These are phyloP conservation scores for Aethes cnicana DNA, from an alignment of 2,888 invertebrate genomes.

Conservation along the genomic window DNA sequence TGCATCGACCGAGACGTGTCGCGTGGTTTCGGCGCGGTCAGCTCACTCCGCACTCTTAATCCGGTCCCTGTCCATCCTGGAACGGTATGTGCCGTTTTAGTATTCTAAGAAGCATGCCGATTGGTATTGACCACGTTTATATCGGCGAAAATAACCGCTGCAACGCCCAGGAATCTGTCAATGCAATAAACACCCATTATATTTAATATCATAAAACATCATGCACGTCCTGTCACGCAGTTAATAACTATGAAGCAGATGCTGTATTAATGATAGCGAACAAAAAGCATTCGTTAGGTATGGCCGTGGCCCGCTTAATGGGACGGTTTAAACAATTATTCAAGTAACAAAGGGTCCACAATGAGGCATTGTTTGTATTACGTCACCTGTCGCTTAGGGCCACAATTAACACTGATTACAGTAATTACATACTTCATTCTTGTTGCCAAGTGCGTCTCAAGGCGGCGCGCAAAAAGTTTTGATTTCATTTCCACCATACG, in stretches of 20 bases:
- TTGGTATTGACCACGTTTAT: too few relatives aligned
- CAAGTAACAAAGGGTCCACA: slow-evolving; percentile 52
- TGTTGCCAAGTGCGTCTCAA: slow-evolving; percentile 34
- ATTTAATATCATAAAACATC: slow-evolving; percentile 4
- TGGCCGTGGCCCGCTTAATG: slow-evolving; percentile 45
- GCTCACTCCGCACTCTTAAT: slow-evolving; percentile 12
- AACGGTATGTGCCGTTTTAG: too few relatives aligned
- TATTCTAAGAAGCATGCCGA: too few relatives aligned
- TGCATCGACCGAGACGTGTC: slow-evolving; percentile 57
- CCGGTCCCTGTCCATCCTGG: not conserved
- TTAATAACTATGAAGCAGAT: slow-evolving; percentile 19
- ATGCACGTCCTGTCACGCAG: slow-evolving; percentile 19
- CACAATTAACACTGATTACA: slow-evolving; percentile 61
- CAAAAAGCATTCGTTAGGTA: slow-evolving; percentile 28
- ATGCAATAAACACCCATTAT: not conserved
- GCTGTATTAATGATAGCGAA: slow-evolving; percentile 22
- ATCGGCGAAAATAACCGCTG: too few relatives aligned
- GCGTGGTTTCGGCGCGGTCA: slow-evolving; percentile 29
- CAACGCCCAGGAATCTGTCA: not conserved
- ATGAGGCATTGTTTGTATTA: slow-evolving; percentile 56
- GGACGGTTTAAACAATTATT: slow-evolving; percentile 62
- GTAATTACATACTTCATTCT: slow-evolving; percentile 55
- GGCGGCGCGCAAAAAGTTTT: slow-evolving; percentile 25
- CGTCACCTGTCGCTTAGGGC: slow-evolving; percentile 55
- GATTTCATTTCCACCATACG: slow-evolving; percentile 29